Conservation (phyloP, 2,888 invertebrate genomes). For the Drosophila stalkeri region DNA sequence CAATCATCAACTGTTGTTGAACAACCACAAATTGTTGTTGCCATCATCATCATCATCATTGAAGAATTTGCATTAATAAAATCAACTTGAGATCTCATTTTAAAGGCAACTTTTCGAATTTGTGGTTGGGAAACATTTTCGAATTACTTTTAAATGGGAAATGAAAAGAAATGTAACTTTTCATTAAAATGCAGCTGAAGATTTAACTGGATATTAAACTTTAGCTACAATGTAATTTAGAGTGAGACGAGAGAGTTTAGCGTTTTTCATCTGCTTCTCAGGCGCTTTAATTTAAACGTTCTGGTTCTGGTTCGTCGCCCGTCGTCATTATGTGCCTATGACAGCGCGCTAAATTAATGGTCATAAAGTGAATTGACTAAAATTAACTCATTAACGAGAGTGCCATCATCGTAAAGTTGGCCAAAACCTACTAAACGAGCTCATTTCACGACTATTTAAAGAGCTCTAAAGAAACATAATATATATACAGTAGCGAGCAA, state of each 20-base stretch:
- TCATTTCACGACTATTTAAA: constrained; percentile 12
- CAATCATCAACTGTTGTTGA: not conserved
- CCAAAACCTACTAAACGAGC: constrained; percentile 29
- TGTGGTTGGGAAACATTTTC: not conserved
- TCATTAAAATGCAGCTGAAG: not conserved
- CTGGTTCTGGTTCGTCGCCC: not conserved
- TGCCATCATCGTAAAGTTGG: constrained; percentile 43
- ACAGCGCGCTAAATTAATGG: constrained; percentile 41
- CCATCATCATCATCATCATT: constrained; percentile 25
- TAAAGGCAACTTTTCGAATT: not conserved
- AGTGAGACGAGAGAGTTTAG: not conserved
- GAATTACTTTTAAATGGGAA: not conserved
- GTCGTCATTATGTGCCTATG: constrained; percentile 4
- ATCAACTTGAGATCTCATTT: constrained; percentile 29
- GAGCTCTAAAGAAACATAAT: not conserved
- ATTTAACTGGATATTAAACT: not conserved
- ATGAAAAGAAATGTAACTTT: not conserved
- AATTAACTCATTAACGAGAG: constrained; percentile 56
- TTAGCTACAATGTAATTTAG: not conserved
- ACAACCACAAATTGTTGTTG: constrained; percentile 38
- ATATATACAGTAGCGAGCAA: too few species aligned
- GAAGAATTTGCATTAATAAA: constrained; percentile 50
- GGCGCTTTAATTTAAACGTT: constrained; percentile 11
- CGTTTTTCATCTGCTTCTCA: not conserved
- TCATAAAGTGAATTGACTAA: constrained; percentile 54